phyloP scores from a whole-genome alignment of 2,888 invertebrate species.

The Dasypogon diadema region DNA sequence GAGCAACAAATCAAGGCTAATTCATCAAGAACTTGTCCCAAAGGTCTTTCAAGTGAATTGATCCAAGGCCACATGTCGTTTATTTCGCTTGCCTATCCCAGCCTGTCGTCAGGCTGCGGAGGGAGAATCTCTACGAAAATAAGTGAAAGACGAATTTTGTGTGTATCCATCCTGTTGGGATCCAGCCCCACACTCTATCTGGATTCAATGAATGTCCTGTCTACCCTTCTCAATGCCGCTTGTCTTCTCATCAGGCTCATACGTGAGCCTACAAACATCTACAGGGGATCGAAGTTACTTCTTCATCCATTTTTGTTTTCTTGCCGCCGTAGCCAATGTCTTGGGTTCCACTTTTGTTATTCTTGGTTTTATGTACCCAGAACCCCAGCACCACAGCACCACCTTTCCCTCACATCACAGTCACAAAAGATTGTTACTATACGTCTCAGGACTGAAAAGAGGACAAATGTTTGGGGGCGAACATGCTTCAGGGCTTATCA shows the following conservation, averaged over 20 bases:
- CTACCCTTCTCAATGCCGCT: conserved; percentile 34
- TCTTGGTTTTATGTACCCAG: conserved; percentile 8
- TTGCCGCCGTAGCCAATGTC: conserved; percentile 12
- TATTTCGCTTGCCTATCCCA: conserved; percentile 5
- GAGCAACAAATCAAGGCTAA: conserved; percentile 24
- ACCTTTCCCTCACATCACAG: conserved; percentile 19
- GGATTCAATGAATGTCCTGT: conserved; percentile 46
- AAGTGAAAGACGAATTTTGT: conserved; percentile 7
- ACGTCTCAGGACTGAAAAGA: conserved; percentile 7
- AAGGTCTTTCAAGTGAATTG: neutral
- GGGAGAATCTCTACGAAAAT: conserved; percentile 16
- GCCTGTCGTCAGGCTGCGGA: conserved; percentile 28
- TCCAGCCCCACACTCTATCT: conserved; percentile 2
- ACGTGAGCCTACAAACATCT: conserved; percentile 43
- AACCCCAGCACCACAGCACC: neutral
- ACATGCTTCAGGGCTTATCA: conserved; percentile 47
- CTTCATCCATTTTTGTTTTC: conserved; percentile 41
- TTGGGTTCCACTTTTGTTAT: conserved; percentile 24
- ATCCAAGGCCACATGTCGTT: conserved; percentile 2
- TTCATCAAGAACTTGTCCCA: conserved; percentile 31
- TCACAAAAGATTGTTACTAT: conserved; percentile 43
- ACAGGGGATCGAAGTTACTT: conserved; percentile 29
- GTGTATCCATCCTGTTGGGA: conserved; percentile 17
- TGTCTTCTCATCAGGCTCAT: conserved; percentile 20
- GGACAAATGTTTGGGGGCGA: conserved; percentile 17